Conservation (phyloP, 2,113 vertebrate genomes). For the Recurvirostra avosetta region DNA sequence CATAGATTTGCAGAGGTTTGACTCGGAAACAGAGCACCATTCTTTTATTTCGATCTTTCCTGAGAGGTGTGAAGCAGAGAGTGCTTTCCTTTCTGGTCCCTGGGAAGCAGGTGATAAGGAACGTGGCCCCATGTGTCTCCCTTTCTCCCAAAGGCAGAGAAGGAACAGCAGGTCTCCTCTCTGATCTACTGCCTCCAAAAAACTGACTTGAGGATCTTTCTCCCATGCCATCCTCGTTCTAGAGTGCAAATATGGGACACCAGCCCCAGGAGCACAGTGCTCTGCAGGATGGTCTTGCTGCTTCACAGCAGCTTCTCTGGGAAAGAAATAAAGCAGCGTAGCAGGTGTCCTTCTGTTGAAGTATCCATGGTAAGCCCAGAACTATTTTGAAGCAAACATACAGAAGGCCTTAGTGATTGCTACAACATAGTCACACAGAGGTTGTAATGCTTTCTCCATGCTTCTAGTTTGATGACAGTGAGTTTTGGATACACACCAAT, state of each 20-base stretch:
- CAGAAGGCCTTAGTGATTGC: background rate
- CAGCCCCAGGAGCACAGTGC: background rate
- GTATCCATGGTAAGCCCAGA: background rate
- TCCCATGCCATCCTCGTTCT: background rate
- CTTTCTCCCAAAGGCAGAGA: background rate
- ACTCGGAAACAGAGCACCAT: background rate
- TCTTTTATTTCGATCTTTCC: background rate
- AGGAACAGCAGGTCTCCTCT: background rate
- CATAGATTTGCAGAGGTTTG: background rate
- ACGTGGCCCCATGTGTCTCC: background rate
- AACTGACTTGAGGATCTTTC: background rate
- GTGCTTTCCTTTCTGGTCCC: background rate
- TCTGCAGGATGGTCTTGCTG: background rate
- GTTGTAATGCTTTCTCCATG: background rate
- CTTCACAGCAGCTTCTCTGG: background rate
- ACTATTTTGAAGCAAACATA: background rate
- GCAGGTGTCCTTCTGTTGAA: background rate
- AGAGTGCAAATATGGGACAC: background rate
- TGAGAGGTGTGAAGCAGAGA: background rate
- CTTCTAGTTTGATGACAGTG: background rate
- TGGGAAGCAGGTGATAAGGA: background rate
- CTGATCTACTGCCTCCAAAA: background rate
- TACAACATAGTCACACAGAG: background rate
- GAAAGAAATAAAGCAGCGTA: background rate
- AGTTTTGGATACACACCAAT: background rate